Evolutionary conservation across 1,140 invertebrate species (phyloP), one percentile per base, ranked within the genome.

Genomic region (Scaptodrosophila lebanonensis): DNA sequence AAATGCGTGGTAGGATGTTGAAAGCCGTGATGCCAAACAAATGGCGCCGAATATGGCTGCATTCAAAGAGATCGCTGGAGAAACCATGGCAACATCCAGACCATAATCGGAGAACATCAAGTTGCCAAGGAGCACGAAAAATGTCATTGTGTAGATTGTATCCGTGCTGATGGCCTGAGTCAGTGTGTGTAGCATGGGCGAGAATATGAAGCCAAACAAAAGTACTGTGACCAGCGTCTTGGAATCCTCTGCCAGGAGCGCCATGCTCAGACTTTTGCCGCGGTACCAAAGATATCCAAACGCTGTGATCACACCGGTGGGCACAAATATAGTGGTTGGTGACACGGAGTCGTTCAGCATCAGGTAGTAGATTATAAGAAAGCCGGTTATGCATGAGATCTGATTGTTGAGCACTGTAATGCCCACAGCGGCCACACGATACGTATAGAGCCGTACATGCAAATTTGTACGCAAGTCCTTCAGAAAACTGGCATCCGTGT

Each of bases 101-200:
- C 95, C 94, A 86, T 98, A 99, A 86, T 99, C 95, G 82, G 94
- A 95, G 82, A 97, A 97, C 50, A 96, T 89, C 25, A 99, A 88
- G 89, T 99, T 96, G 3, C 94, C 87, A 0, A 96, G 66, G 86
- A 98, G 91, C 91, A 97, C 96, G 27, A 96, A 90, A 38, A 94
- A 92, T 13, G 95, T 92, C 89, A 93, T 96, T 1, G 95, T 94
- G 79, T 98, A 98, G 82, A 99, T 98, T 1, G 97, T 98, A 86
- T 99, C 97, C 1, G 97, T 98, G 77, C 96, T 97, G 0, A 99
- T 94, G 0, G 96, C 97, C 86, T 97, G 95, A 0, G 98, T 99
- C 22, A 99, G 88, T 0, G 95, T 98, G 87, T 97, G 95, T n/a
- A 98, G 87, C 16, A 98, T 91, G 0, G 97, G 96, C 0, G 95